Base-by-base conservation (phyloP, 1,140 invertebrate species). In the Wiebesia pumilae region DNA sequence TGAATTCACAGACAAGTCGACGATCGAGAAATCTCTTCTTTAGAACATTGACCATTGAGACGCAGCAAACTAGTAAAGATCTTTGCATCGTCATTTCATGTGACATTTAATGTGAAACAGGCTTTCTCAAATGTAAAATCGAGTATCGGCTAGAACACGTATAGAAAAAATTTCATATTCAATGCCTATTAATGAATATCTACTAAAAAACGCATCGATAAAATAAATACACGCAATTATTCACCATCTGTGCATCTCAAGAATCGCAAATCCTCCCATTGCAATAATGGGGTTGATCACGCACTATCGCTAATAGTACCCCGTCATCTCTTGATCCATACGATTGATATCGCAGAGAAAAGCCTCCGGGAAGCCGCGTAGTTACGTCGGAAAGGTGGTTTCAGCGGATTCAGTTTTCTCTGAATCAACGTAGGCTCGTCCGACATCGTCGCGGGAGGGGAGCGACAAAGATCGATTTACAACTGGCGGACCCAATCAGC, bases 391-490 rank as follows among this genome's bases (percentile, higher is more conserved):
- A 6, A 62, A 62, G 24, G 58, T 27, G 43, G 43, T 6, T 47
- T 7, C 14, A 7, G 14, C 43, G 14, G 58, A 62, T 62, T 62
- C 21, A 62, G 58, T 62, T 27, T 27, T 62, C 24, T 27, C 3
- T 4, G 58, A 62, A 62, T 62, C 27, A 62, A 27, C 58, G 14
- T 62, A 27, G 21, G 58, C 14, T 62, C 3, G 24, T 27, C 21
- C 24, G 43, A 47, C 4, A 62, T 24, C 3, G 58, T 3, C 1
- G 58, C 19, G 35, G 69, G 30, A 24, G 75, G 30, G 27, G 30
- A 30, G 30, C 47, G 47, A 58, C 35, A 79, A 79, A 58, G 71
- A 33, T 67, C 62, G 80, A 81, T 81, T 81, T 81, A 81, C 35
- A 47, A 51, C 24, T 0, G 33, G 35, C 3, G 35, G 38, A 30